These are phyloP conservation scores for Idaea biselata DNA, from an alignment of 2,888 invertebrate species.

Conservation along the genomic window DNA sequence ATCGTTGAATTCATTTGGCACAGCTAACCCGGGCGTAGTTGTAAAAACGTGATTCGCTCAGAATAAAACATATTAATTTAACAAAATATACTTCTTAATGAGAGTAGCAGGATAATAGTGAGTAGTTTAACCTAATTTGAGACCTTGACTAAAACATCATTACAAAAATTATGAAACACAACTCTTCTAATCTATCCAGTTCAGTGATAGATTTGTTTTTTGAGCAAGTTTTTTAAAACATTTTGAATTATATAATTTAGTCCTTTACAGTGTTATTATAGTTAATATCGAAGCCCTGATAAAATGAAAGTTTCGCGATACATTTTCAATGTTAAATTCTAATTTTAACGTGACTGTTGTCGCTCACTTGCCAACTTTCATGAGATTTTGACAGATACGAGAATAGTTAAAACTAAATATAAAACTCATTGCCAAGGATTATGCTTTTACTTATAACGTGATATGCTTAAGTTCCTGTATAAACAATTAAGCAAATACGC, in stretches of 20 bases:
- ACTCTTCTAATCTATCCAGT: no score
- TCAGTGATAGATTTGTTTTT: no score
- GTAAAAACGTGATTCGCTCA: conserved; percentile 22
- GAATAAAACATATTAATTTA: conserved; percentile 7
- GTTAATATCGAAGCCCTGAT: background rate
- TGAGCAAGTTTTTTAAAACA: no score
- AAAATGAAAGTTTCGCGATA: conserved; percentile 26
- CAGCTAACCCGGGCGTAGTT: background rate
- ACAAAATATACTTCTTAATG: background rate
- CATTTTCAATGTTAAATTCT: conserved; percentile 61
- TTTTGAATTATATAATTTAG: background rate
- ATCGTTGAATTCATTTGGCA: conserved; percentile 1
- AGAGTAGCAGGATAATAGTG: no score
- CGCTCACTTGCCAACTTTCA: conserved; percentile 72
- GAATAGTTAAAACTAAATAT: conserved; percentile 72
- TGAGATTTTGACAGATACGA: conserved; percentile 71
- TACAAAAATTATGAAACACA: no score
- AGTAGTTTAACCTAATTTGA: no score
- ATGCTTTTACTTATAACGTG: conserved; percentile 5
- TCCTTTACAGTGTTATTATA: background rate
- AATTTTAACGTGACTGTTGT: conserved; percentile 57
- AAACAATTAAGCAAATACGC: no score
- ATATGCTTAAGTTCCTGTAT: no score
- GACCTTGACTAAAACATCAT: no score
- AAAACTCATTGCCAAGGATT: conserved; percentile 74